phyloP scores from a whole-genome alignment of 53 echinoderm and acorn worm species.

The Arbacia lixula region DNA sequence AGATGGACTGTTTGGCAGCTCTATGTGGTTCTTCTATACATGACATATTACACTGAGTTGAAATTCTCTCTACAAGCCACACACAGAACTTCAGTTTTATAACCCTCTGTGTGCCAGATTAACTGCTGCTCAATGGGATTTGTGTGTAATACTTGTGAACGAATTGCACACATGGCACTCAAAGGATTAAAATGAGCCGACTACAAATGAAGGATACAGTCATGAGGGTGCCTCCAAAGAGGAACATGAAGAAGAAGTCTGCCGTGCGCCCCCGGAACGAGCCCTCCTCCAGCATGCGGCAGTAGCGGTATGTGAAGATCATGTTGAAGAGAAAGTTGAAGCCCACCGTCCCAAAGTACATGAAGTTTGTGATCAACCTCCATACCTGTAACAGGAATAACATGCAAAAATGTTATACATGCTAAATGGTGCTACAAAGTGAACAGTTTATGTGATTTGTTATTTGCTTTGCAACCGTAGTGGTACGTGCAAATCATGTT shows the following conservation, averaged over 20 bases:
- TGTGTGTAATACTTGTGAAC: no score
- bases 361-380: conserved; percentile 94
- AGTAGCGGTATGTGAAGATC: conserved; percentile 99
- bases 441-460: no score
- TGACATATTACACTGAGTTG: no score
- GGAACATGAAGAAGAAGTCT: conserved; percentile 99
- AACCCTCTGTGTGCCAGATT: no score
- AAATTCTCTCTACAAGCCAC: no score
- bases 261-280: conserved; percentile 97
- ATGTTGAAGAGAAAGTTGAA: conserved; percentile 99
- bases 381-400: conserved; percentile 67
- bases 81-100: no score
- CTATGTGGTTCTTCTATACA: no score
- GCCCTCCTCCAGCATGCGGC: conserved; percentile 98
- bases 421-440: no score
- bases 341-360: conserved; percentile 97
- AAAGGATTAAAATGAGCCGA: no score
- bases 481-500: conserved; percentile 99
- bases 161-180: no score
- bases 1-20: no score
- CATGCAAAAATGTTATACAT: not conserved
- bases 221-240: conserved; percentile 93
- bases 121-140: no score
- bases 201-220: conserved; percentile 91
- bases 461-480: conserved; percentile 96